Evolutionary conservation across 2,888 invertebrate genomes (phyloP), one percentile per base, ranked within the genome.

Genomic region (Monoplex corrugatus): DNA sequence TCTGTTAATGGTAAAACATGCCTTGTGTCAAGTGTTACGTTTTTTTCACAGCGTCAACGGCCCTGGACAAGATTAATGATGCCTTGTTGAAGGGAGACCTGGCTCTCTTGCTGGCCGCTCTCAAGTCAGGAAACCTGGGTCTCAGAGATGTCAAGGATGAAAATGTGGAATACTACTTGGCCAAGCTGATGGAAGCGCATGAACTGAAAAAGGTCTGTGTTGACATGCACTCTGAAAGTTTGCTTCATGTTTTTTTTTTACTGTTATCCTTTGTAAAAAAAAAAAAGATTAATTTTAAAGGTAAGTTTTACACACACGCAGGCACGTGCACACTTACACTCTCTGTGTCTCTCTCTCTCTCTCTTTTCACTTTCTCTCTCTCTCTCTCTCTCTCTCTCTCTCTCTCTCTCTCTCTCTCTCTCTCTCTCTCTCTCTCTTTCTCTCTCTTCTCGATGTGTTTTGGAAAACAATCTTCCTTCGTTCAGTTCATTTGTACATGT

Each of bases 111-210:
- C 80, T 95, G 40, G 90, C 92, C 40, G 92, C 92, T 83, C 92
- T 96, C 78, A 93, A 93, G 86, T 93, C 94, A 2, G 89, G 93
- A 3, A 91, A 92, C 57, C 92, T 96, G n/a, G 93, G 93, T 28
- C 90, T 95, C 23, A 94, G 92, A 78, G 94, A 95, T 84, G 92
- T 95, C 43, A 92, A 93, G 44, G 92, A 93, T 86, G 94, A 94
- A 43, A 95, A 95, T 87, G 91, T 94, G 8, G 93, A 93, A 35
- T 93, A 92, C 90, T 95, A 95, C 89, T 88, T 94, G 35, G 87
- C 90, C 16, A 92, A 92, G 44, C 91, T 95, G 16, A 86, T 90
- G 10, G 93, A 94, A 57, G 87, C 92, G 5, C 89, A 91, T 50
- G 93, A 94, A 88, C 89, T 90, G 8, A 95, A 95, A 91, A 93